Evolutionary conservation across 1,140 invertebrate genomes (phyloP), one percentile per base, ranked within the genome.

Genomic region (Ceratosolen fusciceps): DNA sequence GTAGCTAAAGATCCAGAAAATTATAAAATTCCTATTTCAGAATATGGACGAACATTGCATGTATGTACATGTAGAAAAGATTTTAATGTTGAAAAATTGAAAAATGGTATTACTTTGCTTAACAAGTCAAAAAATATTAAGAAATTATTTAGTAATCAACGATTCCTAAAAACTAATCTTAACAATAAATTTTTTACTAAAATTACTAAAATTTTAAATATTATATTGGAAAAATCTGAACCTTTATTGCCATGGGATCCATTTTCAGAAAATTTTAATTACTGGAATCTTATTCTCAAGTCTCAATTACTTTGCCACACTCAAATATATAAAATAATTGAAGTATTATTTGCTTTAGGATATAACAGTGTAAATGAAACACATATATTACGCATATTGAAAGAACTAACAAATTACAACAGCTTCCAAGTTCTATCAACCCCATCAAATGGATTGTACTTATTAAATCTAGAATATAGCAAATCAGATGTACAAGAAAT

Each of bases 281-380:
- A 93, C 84, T 94, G 92, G 90, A 91, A 95, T 84, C 87, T 96
- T 49, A 90, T 90, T 77, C 90, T 94, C 24, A 91, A 88, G 71
- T 92, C 92, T 34, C 90, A 85, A 83, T 91, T 92, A 21, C 95
- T 95, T 90, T 87, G 95, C 21, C 93, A 95, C 85, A 94, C 93
- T 83, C 94, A 95, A 90, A 93, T 94, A 86, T 72, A 95, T 58
- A 92, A 94, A 34, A 96, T 95, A 86, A 90, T 95, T 37, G 93
- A 92, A 37, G 85, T 92, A 10, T 83, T 95, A 24, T 83, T 95
- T 58, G 89, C 90, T 7, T 87, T 94, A 21, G 94, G 91, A 10
- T 85, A 85, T 74, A 92, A 92, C 34, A 91, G 88, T 77, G 87
- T 95, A 58, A 90, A 91, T 37, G 88, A 91, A 60, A 90, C 91